These are phyloP conservation scores for Tylochromis polylepis DNA, from an alignment of 2,113 vertebrate genomes.

Conservation along the genomic window DNA sequence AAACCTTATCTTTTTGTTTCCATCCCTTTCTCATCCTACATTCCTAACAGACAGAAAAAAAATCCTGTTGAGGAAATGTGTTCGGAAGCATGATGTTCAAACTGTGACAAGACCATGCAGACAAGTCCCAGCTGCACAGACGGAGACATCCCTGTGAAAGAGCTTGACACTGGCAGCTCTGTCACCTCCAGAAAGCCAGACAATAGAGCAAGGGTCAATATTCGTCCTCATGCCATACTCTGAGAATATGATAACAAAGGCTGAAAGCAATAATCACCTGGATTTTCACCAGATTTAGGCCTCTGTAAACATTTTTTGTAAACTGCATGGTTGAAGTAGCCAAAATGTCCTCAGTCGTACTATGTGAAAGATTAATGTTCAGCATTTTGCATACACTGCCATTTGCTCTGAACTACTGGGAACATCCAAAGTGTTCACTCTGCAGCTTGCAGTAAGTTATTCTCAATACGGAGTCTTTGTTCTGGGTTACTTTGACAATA, in stretches of 20 bases:
- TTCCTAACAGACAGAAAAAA: constrained; percentile 12
- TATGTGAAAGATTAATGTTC: background rate
- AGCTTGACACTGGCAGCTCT: constrained; percentile 17
- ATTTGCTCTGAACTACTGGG: background rate
- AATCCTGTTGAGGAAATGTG: background rate
- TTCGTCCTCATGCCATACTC: background rate
- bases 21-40: background rate
- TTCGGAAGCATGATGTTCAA: constrained; percentile 9
- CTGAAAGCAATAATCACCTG: background rate
- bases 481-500: background rate
- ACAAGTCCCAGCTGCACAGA: constrained; percentile 34
- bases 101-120: constrained; percentile 13
- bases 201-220: constrained; percentile 22
- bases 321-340: background rate
- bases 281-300: background rate
- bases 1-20: constrained; percentile 17
- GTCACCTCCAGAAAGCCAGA: constrained; percentile 9
- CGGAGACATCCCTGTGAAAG: background rate
- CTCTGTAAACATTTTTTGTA: constrained; percentile 15
- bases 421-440: background rate
- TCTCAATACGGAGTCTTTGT: background rate
- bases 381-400: background rate
- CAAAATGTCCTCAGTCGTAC: background rate
- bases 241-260: background rate
- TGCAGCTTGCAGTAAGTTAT: background rate